phyloP scores from a whole-genome alignment of 2,888 invertebrate genomes.

The Aphidius colemani region DNA sequence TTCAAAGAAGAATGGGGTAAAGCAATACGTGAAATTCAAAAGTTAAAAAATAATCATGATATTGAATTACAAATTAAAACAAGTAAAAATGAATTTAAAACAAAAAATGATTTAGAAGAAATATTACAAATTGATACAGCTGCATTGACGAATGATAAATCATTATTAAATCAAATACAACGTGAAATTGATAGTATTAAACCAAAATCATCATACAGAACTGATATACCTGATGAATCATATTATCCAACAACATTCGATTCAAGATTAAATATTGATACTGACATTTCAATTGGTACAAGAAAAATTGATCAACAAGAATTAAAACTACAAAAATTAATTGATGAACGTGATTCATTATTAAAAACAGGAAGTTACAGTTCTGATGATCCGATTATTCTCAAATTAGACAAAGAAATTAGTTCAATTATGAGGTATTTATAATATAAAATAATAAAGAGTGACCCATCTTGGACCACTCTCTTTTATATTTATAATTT shows the following conservation, averaged over 20 bases:
- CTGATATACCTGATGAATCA: constrained; percentile 29
- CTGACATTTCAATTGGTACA: constrained; percentile 28
- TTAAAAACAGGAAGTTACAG: constrained; percentile 60
- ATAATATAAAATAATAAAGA: constrained; percentile 35
- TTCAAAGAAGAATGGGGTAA: constrained; percentile 79
- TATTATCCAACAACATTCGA: constrained; percentile 35
- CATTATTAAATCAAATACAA: constrained; percentile 50
- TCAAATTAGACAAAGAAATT: constrained; percentile 64
- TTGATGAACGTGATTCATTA: constrained; percentile 62
- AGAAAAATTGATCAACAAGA: constrained; percentile 57
- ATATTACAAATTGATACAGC: constrained; percentile 49
- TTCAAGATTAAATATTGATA: constrained; percentile 36
- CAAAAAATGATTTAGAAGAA: constrained; percentile 50
- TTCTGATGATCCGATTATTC: constrained; percentile 61
- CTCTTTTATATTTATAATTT: no score
- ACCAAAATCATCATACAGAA: constrained; percentile 39
- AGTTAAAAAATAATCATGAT: constrained; percentile 65
- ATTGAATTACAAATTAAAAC: constrained; percentile 63
- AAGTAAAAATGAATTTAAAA: constrained; percentile 56
- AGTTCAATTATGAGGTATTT: constrained; percentile 56
- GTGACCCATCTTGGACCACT: no score
- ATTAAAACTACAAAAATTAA: constrained; percentile 61
- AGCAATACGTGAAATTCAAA: constrained; percentile 71
- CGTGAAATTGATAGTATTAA: constrained; percentile 50
- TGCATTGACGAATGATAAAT: constrained; percentile 50